A percentile compares a stretch with the other conserved stretches of the same genome.
Evolutionary conservation across 1,140 invertebrate genomes (phyloP).

Genomic region (Aphelinus certus): DNA sequence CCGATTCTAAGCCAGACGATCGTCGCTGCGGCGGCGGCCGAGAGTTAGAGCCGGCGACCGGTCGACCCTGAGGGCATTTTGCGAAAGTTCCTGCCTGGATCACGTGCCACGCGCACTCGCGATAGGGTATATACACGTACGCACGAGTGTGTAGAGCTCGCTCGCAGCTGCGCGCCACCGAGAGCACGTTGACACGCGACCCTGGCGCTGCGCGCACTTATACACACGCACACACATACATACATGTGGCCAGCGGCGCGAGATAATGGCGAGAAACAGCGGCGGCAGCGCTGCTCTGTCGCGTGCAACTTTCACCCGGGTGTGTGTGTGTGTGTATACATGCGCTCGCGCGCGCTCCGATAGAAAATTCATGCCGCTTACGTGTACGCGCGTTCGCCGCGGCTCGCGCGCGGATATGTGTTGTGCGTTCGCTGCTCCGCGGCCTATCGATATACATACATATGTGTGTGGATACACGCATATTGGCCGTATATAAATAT

Average conservation of each 20-base stretch:
- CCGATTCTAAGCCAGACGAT: too few relatives aligned
- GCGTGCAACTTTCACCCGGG: slow-evolving; percentile 24
- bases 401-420: too few relatives aligned
- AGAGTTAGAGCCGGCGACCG: slow-evolving; percentile 7
- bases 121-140: neutral
- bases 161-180: too few relatives aligned
- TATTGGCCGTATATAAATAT: too few relatives aligned
- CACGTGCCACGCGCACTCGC: slow-evolving; percentile 28
- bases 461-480: too few relatives aligned
- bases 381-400: too few relatives aligned
- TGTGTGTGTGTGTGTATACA: slow-evolving; percentile 2
- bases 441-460: too few relatives aligned
- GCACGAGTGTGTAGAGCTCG: neutral
- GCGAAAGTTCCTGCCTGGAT: slow-evolving; percentile 37
- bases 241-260: neutral
- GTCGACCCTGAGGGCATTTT: slow-evolving; percentile 41
- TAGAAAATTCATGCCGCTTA: too few relatives aligned
- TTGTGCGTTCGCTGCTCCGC: too few relatives aligned
- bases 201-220: too few relatives aligned
- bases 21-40: neutral
- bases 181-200: too few relatives aligned
- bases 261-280: slow-evolving; percentile 1
- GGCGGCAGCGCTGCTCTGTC: slow-evolving; percentile 10
- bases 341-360: neutral
- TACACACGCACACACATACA: too few relatives aligned